phyloP scores from a whole-genome alignment of 2,113 vertebrate genomes.

The Smithornis capensis region DNA sequence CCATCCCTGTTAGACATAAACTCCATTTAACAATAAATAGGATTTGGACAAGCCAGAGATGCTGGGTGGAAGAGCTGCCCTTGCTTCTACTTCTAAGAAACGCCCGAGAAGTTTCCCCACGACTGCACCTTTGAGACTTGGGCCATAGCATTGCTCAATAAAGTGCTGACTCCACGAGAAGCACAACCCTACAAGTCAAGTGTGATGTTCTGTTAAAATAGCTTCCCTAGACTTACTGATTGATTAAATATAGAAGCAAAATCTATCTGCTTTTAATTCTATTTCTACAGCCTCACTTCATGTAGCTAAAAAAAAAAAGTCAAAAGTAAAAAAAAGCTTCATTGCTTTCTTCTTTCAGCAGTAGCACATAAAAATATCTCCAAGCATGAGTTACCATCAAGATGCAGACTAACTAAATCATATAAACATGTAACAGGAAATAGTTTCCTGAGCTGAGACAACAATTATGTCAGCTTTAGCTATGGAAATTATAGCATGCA shows the following conservation, averaged over 20 bases:
- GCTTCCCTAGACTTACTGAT: background rate
- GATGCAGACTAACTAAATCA: background rate
- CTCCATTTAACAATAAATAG: constrained; percentile 1
- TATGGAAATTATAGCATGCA: background rate
- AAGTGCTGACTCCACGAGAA: background rate
- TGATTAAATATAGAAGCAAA: background rate
- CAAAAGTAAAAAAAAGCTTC: background rate
- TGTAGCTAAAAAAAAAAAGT: background rate
- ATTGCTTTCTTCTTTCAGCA: background rate
- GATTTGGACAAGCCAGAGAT: background rate
- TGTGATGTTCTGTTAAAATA: background rate
- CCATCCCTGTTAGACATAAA: background rate
- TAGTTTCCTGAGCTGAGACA: background rate
- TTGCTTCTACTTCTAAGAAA: background rate
- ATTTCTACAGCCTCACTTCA: background rate
- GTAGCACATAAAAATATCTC: background rate
- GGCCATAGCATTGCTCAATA: background rate
- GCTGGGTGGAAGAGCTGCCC: background rate
- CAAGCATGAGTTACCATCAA: background rate
- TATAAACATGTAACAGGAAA: background rate
- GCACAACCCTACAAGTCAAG: background rate
- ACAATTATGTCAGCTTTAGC: background rate
- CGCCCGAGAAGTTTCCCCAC: background rate
- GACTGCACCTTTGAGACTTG: background rate
- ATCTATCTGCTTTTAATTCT: background rate